These are phyloP conservation scores for Chrysolina oricalcia DNA, from an alignment of 2,888 invertebrate genomes.

Conservation along the genomic window DNA sequence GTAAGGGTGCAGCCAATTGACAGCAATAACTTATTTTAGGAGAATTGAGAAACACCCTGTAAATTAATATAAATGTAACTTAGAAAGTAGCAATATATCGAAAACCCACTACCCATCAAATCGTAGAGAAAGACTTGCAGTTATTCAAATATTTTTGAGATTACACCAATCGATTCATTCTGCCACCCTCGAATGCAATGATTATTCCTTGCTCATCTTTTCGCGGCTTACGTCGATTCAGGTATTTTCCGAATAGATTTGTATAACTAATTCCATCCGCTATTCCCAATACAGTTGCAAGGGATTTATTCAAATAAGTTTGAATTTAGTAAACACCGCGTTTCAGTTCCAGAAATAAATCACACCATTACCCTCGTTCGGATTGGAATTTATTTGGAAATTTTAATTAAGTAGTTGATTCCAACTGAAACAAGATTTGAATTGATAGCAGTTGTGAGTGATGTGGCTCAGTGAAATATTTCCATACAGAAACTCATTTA, in stretches of 20 bases:
- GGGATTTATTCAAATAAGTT: slow-evolving; percentile 5
- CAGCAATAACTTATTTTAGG: no score
- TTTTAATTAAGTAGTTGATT: slow-evolving; percentile 12
- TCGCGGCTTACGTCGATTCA: neutral
- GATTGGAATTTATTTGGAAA: neutral
- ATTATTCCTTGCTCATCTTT: neutral
- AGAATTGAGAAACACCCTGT: no score
- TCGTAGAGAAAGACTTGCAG: slow-evolving; percentile 35
- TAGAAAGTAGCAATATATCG: no score
- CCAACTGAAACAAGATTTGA: neutral
- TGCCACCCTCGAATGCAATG: neutral
- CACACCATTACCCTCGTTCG: slow-evolving; percentile 6
- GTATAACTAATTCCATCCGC: neutral
- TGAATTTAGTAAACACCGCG: neutral
- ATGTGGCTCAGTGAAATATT: neutral
- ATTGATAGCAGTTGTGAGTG: neutral
- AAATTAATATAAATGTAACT: no score
- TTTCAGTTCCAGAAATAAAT: slow-evolving; percentile 1
- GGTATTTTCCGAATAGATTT: neutral
- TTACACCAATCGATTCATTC: neutral
- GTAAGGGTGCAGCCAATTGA: no score
- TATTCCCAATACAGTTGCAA: neutral
- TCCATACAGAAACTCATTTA: neutral
- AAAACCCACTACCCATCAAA: no score
- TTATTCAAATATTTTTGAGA: neutral